These are phyloP conservation scores for Yponomeuta evonymella DNA, from an alignment of 2,888 invertebrate species.

Conservation along the genomic window DNA sequence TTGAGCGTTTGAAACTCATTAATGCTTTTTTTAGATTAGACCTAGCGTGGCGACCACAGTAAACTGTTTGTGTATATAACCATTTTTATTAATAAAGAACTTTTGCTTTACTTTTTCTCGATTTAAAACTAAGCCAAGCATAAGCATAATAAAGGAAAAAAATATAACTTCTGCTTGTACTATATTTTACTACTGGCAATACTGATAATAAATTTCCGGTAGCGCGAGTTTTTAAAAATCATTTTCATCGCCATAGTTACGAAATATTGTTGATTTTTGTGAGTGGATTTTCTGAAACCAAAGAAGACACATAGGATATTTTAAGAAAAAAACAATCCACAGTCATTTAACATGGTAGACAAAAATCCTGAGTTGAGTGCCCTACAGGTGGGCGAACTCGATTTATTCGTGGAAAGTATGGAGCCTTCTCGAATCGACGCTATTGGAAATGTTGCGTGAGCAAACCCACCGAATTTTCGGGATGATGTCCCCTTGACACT, in stretches of 20 bases:
- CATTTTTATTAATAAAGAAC: too few relatives aligned
- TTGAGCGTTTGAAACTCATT: too few relatives aligned
- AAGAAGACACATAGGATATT: neutral
- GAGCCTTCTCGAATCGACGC: constrained; percentile 78
- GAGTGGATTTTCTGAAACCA: neutral
- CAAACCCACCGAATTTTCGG: constrained; percentile 9
- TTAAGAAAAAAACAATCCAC: too few relatives aligned
- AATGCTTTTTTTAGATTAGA: too few relatives aligned
- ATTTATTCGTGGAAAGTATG: constrained; percentile 84
- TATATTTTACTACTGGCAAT: constrained; percentile 44
- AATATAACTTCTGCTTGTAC: neutral
- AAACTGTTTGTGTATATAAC: too few relatives aligned
- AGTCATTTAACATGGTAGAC: constrained; percentile 61
- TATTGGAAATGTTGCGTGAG: constrained; percentile 78
- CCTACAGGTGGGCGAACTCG: constrained; percentile 82
- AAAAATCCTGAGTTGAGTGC: constrained; percentile 68
- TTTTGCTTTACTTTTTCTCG: too few relatives aligned
- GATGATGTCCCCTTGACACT: neutral
- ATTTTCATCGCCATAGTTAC: neutral
- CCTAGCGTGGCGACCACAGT: too few relatives aligned
- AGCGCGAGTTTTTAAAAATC: constrained; percentile 27
- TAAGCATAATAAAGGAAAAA: too few relatives aligned
- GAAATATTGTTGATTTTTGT: neutral
- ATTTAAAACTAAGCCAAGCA: too few relatives aligned
- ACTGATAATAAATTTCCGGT: constrained; percentile 23